phyloP scores from a whole-genome alignment of 2,113 vertebrate genomes.

The Epinephelus fuscoguttatus region DNA sequence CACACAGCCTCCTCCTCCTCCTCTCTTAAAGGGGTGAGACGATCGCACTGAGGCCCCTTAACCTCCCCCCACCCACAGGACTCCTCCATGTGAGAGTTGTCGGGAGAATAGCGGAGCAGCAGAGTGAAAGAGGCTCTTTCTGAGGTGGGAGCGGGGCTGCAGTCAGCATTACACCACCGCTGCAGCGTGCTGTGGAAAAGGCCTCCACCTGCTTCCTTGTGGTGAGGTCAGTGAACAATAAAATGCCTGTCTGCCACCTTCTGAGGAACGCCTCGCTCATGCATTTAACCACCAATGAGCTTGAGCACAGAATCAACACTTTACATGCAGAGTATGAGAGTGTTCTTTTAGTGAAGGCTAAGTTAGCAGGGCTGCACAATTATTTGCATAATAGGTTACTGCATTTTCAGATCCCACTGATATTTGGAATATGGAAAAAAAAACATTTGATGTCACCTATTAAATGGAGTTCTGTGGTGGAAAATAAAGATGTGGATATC shows the following conservation, averaged over 20 bases:
- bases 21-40: conserved; percentile 5
- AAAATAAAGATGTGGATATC: background rate
- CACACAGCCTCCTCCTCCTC: conserved; percentile 41
- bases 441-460: background rate
- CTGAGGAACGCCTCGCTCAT: conserved; percentile 12
- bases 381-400: background rate
- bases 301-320: conserved; percentile 9
- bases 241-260: conserved; percentile 57
- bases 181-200: conserved; percentile 27
- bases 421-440: background rate
- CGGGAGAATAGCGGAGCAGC: conserved; percentile 21
- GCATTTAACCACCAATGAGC: conserved; percentile 19
- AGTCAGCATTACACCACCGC: conserved; percentile 27
- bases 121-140: conserved; percentile 71
- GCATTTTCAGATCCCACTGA: background rate
- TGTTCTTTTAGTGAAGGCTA: background rate
- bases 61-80: conserved; percentile 12
- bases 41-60: background rate
- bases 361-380: background rate
- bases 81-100: conserved; percentile 26
- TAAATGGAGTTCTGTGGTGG: background rate
- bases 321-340: background rate
- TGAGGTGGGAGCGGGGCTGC: conserved; percentile 36
- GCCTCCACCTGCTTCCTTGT: conserved; percentile 70
- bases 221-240: conserved; percentile 63